Conservation (phyloP, 2,888 invertebrate species). For the Luffia ferchaultella region DNA sequence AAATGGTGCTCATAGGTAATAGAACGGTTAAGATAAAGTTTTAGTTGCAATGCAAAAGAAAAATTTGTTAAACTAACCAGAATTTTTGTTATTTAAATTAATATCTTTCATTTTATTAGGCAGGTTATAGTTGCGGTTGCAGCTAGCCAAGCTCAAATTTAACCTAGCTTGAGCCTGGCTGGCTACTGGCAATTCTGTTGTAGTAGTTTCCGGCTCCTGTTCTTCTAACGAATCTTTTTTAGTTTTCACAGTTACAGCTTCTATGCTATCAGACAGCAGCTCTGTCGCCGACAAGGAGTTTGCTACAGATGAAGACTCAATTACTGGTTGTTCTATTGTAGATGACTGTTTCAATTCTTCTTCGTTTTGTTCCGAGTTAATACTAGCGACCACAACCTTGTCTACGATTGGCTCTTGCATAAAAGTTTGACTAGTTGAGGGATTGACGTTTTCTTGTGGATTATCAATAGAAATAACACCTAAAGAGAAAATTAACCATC, state of each 20-base stretch:
- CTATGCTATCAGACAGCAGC: slow-evolving; percentile 48
- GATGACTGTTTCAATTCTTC: slow-evolving; percentile 5
- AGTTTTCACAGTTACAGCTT: slow-evolving; percentile 14
- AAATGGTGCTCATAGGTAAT: background rate
- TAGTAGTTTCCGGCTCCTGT: slow-evolving; percentile 23
- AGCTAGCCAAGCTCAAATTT: slow-evolving; percentile 49
- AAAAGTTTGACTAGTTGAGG: slow-evolving; percentile 49
- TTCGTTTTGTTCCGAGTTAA: background rate
- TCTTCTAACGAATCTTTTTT: background rate
- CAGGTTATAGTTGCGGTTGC: slow-evolving; percentile 37
- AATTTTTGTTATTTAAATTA: slow-evolving; percentile 44
- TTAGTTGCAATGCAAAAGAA: background rate
- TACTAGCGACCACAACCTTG: background rate
- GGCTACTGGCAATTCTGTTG: slow-evolving; percentile 37
- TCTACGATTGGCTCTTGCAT: slow-evolving; percentile 10
- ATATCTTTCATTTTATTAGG: slow-evolving; percentile 57
- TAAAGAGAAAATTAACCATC: background rate
- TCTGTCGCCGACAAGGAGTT: slow-evolving; percentile 40
- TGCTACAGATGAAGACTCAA: slow-evolving; percentile 22
- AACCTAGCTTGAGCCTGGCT: slow-evolving; percentile 55
- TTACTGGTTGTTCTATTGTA: slow-evolving; percentile 23
- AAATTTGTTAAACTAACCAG: slow-evolving; percentile 31
- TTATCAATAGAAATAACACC: slow-evolving; percentile 45
- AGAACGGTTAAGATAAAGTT: background rate
- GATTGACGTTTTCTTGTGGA: slow-evolving; percentile 41